Evolutionary conservation across 37 sponge, comb jelly and placozoan species (phyloP), one percentile per base, ranked within the genome.

Genomic region (Spongia lamella): DNA sequence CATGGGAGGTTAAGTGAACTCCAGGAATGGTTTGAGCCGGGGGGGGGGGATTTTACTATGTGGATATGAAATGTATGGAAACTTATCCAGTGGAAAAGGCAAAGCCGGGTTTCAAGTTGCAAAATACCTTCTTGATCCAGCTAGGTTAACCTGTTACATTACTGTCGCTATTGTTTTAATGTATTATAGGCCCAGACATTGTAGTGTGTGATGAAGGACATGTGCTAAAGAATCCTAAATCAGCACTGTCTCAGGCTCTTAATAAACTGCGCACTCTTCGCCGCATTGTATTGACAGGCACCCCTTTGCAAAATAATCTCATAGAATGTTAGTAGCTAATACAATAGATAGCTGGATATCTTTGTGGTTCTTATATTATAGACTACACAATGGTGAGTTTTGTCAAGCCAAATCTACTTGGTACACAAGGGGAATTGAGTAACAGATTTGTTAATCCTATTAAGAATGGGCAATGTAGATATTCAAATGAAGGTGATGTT

Each of bases 181-280:
- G n/a, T n/a, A n/a, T n/a, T n/a, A n/a, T 76, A 77, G 98, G 99
- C 0, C 90, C 99, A n/a, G 94, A 98, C 67, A 67, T 98, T 22
- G 84, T 98, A 11, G 82, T 98, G 47, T 98, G 99, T 89, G 99
- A 98, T 55, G 99, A 98, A 61, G 99, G 99, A 52, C 99, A 98
- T 63, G 84, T 98, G 21, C 78, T 98, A 63, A 72, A 87, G n/a
- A 95, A 88, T 70, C 79, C 78, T 33, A 88, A 84, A 29, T 94
- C 99, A 15, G 83, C 73, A 27, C 72, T 92, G 57, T 95, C 96
- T 3, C 52, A 83, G 38, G 38, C 76, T 19, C 55, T 98, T 51
- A 82, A 78, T 59, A 38, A 75, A 52, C 66, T 98, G 30, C 51
- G 64, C 58, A 95, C 96, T 31, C 40, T 30, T 51, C 47, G 90